phyloP scores from a whole-genome alignment of 2,888 invertebrate species.

The Lamellibrachia satsuma region DNA sequence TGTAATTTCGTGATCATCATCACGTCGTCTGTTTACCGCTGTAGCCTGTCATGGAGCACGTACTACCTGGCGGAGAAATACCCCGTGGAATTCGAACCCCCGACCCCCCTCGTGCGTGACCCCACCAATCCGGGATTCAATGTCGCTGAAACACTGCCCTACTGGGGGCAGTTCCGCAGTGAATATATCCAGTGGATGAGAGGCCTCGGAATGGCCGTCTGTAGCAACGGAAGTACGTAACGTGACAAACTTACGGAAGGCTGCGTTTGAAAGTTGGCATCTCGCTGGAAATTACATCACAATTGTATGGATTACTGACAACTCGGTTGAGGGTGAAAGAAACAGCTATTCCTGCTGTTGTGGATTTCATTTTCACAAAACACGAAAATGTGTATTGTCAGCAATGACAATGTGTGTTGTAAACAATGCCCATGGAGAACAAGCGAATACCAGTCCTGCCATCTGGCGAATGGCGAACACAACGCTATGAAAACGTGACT shows the following conservation, averaged over 20 bases:
- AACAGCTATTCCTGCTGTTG: not conserved
- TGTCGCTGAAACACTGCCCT: conserved; percentile 42
- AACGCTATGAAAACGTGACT: too few species aligned
- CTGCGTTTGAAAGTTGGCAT: not conserved
- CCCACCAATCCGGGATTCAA: conserved; percentile 46
- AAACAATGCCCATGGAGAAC: not conserved
- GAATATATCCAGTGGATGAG: conserved; percentile 41
- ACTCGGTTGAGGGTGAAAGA: not conserved
- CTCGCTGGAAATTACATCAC: not conserved
- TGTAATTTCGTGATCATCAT: not conserved
- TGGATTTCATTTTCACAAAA: not conserved
- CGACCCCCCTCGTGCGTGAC: conserved; percentile 44
- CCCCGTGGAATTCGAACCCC: conserved; percentile 44
- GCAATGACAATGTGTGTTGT: not conserved
- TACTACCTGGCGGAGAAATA: conserved; percentile 42
- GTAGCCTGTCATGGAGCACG: conserved; percentile 40
- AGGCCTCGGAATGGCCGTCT: conserved; percentile 30
- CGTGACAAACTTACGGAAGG: not conserved
- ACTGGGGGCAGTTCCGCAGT: conserved; percentile 47
- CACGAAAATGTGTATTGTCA: not conserved
- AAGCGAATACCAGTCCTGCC: not conserved
- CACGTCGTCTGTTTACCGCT: not conserved
- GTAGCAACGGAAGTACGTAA: conserved; percentile 6
- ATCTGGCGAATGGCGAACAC: too few species aligned
- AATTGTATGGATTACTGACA: not conserved